Base-by-base conservation (phyloP, 2,888 invertebrate species). In the Prosopocoilus inquinatus region DNA sequence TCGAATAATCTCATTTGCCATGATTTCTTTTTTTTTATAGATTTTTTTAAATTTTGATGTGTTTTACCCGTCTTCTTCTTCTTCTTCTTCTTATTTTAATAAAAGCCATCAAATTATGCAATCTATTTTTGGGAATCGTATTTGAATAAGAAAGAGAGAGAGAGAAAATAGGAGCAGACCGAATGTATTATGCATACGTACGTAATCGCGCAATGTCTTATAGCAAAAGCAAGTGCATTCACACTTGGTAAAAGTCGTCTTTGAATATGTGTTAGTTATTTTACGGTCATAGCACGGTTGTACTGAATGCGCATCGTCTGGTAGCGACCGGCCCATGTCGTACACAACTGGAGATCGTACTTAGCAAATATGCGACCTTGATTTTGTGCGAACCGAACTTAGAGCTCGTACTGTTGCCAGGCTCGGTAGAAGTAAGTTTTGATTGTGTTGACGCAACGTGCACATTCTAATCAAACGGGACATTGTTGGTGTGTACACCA, bases 361-460 rank as follows among this genome's bases (percentile, higher is more conserved):
- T 70, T 71, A 62, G 67, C 70, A 71, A 71, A 66, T 72, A 71
- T 72, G 68, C 69, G 72, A 69, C 73, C 73, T 73, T 73, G 70
- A 69, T 70, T 49, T 41, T 32, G 11, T 48, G 48, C 44, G 50
- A 49, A 48, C 64, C 65, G 60, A 64, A 64, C 64, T 63, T 66
- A 62, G 44, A 54, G 54, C 67, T 62, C 47, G 70, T 68, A 68
- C 73, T 74, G 75, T 74, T 75, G 73, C 75, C 74, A 74, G 72
- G 75, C 74, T 70, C 67, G 50, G 61, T 60, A 70, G 72, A 73
- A 73, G 69, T 61, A 60, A 72, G 67, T 74, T 73, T 74, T 71
- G 74, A 73, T 70, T 28, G 5, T 28, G 20, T 28, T 3, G 20
- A 28, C 5, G 20, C 20, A 28, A 28, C 20, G 20, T 28, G 20